Percentiles rank a stretch among this genome's conserved stretches.
Evolutionary conservation across 2,113 vertebrate species (phyloP).

Genomic region (Callocephalon fimbriatum): DNA sequence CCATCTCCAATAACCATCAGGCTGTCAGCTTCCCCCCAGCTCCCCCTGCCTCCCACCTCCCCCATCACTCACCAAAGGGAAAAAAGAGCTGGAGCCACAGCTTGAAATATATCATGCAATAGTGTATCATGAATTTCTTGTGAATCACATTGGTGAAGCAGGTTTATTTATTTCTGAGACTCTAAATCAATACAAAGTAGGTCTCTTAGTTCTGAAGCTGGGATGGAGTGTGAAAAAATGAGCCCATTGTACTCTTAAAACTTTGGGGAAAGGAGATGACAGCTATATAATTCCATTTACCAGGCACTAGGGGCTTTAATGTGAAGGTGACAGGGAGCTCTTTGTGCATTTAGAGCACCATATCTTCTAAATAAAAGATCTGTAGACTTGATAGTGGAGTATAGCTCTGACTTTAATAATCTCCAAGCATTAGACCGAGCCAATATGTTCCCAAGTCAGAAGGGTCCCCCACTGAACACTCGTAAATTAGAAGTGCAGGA

Average conservation of each 20-base stretch:
- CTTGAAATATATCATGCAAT: slow-evolving; percentile 86
- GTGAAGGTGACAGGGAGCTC: slow-evolving; percentile 84
- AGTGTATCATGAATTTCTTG: slow-evolving; percentile 87
- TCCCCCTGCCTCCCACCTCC: slow-evolving; percentile 73
- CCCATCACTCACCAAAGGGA: slow-evolving; percentile 79
- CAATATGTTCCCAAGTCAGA: slow-evolving; percentile 82
- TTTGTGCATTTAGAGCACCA: slow-evolving; percentile 84
- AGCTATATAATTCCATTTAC: slow-evolving; percentile 88
- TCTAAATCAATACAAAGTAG: slow-evolving; percentile 88
- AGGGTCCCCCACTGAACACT: slow-evolving; percentile 71
- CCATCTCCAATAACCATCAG: slow-evolving; percentile 77
- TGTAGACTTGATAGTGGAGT: slow-evolving; percentile 83
- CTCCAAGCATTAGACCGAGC: slow-evolving; percentile 81
- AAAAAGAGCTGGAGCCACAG: slow-evolving; percentile 78
- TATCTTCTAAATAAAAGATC: slow-evolving; percentile 88
- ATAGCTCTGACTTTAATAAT: slow-evolving; percentile 83
- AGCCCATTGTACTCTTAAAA: slow-evolving; percentile 86
- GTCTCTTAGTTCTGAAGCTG: slow-evolving; percentile 83
- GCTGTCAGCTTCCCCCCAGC: slow-evolving; percentile 73
- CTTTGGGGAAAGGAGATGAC: slow-evolving; percentile 87
- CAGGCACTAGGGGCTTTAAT: slow-evolving; percentile 86
- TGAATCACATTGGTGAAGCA: slow-evolving; percentile 83
- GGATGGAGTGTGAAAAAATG: slow-evolving; percentile 84
- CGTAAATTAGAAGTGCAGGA: slow-evolving; percentile 78
- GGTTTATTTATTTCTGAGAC: slow-evolving; percentile 87